Evolutionary conservation across 35 echinoderm and acorn worm genomes (phyloP), one percentile per base, ranked within the genome.

Genomic region (Patiria miniata): DNA sequence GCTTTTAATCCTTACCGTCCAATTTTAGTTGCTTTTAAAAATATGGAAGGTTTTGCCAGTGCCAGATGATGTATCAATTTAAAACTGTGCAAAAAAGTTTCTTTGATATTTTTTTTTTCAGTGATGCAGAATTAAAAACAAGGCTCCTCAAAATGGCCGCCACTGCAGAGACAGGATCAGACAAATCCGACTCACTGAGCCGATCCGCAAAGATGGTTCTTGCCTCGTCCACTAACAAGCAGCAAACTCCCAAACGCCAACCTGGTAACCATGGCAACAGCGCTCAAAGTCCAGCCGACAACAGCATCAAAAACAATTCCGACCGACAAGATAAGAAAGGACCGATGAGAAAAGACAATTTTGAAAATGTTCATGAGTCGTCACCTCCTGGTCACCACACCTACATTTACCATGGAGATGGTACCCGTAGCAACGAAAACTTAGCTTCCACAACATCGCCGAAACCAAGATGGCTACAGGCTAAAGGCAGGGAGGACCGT

Each of bases 201-300:
- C 83, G 93, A 34, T 84, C 93, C 26, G 83, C 88, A 2, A 86
- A 90, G 82, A 81, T 94, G 77, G 44, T 94, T 18, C 54, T 94
- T 19, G 88, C 93, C 28, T 53, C 93, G 17, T 90, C 93, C 5
- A 61, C 21, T 2, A 79, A 21, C 5, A 52, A 87, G 50, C 57
- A 34, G 1, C 42, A 47, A 47, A 73, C 65, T 9, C 65, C 65
- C 6, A 89, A 40, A 33, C 40, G 53, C 61, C 16, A 10, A 2
- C 65, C 61, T n/a, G 16, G n/a, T 51, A 37, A 21, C 21, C 15
- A 39, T 34, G 39, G 42, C 42, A 47, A 47, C 42, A 47, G 42
- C 12, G 42, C 12, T 47, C 78, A 39, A 12, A 47, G 26, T 37
- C 50, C 18, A 18, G 51, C 68, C 8, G 36, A 18, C 37, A 23